Conservation (phyloP, 2,113 vertebrate species). For the Prolemur simus region DNA sequence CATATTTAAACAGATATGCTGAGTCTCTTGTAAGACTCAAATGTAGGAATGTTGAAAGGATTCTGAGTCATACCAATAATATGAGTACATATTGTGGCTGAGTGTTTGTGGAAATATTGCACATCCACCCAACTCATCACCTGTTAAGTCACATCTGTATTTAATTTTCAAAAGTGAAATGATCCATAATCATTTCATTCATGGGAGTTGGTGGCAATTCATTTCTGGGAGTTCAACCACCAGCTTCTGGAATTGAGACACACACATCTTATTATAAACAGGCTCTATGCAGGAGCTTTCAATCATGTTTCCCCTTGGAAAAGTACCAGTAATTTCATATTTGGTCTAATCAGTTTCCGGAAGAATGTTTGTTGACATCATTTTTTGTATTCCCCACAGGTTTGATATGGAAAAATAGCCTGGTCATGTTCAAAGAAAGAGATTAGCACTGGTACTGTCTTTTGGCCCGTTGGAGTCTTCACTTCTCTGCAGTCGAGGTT, state of each 20-base stretch:
- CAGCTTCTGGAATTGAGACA: constrained; percentile 54
- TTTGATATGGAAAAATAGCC: neutral
- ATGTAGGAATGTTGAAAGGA: neutral
- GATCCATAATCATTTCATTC: constrained; percentile 73
- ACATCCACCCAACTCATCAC: constrained; percentile 64
- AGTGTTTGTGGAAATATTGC: constrained; percentile 61
- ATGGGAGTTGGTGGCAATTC: constrained; percentile 54
- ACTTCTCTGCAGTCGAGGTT: neutral
- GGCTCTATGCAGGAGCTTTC: neutral
- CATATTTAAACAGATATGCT: constrained; percentile 57
- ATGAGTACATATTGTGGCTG: neutral
- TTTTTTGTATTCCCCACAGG: neutral
- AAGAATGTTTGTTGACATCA: neutral
- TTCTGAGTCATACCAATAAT: neutral
- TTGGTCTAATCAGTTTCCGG: neutral
- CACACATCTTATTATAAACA: constrained; percentile 46
- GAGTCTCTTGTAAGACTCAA: neutral
- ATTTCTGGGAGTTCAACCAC: constrained; percentile 48
- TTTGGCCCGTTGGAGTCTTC: neutral
- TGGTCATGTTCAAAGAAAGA: neutral
- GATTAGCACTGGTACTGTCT: neutral
- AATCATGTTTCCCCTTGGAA: neutral
- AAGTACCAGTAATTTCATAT: constrained; percentile 37
- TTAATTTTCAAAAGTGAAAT: constrained; percentile 73
- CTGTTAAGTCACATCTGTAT: constrained; percentile 74